phyloP scores from a whole-genome alignment of 2,113 vertebrate genomes.

The Mandrillus leucophaeus region DNA sequence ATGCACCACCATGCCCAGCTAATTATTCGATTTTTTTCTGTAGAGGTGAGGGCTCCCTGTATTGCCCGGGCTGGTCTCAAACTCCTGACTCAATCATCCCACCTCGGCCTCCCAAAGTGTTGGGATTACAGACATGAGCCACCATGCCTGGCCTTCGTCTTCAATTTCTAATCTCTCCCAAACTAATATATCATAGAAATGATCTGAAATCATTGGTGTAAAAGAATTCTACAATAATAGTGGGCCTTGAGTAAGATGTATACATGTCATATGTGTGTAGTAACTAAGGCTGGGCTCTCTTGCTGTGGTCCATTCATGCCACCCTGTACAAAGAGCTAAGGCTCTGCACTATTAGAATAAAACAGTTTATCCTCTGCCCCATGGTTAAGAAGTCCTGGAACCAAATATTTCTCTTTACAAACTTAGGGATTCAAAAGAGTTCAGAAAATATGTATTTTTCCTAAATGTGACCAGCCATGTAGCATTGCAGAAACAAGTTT shows the following conservation, averaged over 20 bases:
- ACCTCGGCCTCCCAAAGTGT: too few species aligned
- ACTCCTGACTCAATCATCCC: too few species aligned
- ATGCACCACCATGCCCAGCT: too few species aligned
- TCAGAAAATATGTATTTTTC: not conserved
- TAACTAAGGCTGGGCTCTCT: not conserved
- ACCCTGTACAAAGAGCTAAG: not conserved
- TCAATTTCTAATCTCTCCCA: not conserved
- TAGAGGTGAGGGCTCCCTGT: too few species aligned
- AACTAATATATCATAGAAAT: not conserved
- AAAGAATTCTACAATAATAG: not conserved
- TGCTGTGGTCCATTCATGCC: not conserved
- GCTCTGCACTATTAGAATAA: not conserved
- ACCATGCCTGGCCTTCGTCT: not conserved
- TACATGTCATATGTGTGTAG: not conserved
- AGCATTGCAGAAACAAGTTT: not conserved
- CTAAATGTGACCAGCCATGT: not conserved
- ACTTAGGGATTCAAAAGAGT: not conserved
- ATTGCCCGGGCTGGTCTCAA: too few species aligned
- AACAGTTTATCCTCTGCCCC: not conserved
- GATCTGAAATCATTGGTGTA: not conserved
- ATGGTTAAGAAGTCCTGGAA: not conserved
- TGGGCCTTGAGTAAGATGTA: not conserved
- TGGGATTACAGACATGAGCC: too few species aligned
- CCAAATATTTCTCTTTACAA: slow-evolving; percentile 17
- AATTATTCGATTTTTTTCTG: too few species aligned